phyloP scores from a whole-genome alignment of 2,797 vertebrate genomes.

The Melanotaenia pygmaea region DNA sequence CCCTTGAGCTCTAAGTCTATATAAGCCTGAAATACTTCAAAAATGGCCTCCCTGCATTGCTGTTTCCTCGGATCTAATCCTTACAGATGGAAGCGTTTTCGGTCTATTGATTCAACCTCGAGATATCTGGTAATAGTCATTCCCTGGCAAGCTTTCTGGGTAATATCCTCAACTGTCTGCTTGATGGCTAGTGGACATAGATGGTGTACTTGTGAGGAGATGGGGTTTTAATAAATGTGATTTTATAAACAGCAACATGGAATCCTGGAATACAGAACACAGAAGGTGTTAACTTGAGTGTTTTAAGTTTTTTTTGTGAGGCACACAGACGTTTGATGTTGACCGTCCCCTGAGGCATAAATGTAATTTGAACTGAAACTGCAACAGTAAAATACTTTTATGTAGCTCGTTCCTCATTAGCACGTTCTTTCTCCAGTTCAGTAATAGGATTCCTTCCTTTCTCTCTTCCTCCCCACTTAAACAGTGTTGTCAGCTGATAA shows the following conservation, averaged over 20 bases:
- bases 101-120: constrained; percentile 53
- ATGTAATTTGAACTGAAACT: constrained; percentile 67
- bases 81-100: constrained; percentile 53
- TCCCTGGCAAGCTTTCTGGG: constrained; percentile 42
- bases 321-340: constrained; percentile 61
- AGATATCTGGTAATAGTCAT: constrained; percentile 49
- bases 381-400: constrained; percentile 67
- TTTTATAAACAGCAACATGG: constrained; percentile 22
- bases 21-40: constrained; percentile 43
- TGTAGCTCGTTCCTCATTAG: constrained; percentile 68
- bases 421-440: constrained; percentile 42
- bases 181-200: constrained; percentile 22
- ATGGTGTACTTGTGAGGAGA: constrained; percentile 8
- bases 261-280: constrained; percentile 37
- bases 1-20: constrained; percentile 47
- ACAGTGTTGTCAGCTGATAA: constrained; percentile 43
- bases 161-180: constrained; percentile 30
- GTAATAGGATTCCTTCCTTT: constrained; percentile 50
- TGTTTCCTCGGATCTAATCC: constrained; percentile 55
- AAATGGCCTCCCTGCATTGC: constrained; percentile 36
- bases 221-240: constrained; percentile 9
- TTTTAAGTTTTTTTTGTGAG: constrained; percentile 65
- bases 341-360: constrained; percentile 49
- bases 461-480: constrained; percentile 29
- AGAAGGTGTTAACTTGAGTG: constrained; percentile 22